Base-by-base conservation (phyloP, 2,888 invertebrate genomes). In the Smittia aterrima region DNA sequence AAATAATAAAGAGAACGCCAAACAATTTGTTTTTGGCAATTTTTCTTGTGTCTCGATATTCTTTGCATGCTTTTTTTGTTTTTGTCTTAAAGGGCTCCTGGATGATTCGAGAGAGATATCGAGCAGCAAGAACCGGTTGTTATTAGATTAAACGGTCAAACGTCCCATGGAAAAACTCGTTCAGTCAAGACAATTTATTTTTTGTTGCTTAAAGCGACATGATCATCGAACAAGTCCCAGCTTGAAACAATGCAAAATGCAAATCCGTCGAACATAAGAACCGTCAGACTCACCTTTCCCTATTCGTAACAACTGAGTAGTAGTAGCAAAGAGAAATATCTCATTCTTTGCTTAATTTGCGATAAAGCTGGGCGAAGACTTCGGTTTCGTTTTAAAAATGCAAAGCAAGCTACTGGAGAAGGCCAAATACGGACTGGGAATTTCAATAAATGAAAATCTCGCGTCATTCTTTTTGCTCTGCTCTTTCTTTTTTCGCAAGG, bases 331-430 rank as follows among this genome's bases (percentile, higher is more conserved):
- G 32, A 32, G n/a, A 32, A 32, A 32, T 32, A 6, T 58, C 13
- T 58, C 58, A 22, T 58, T 58, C 20, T 58, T 58, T 22, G 2
- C 58, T 58, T 58, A 58, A 13, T 22, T 47, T 47, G 47, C 58
- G 20, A 58, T 58, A 58, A 58, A 58, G 20, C n/a, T 58, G 2
- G 16, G 11, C 47, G n/a, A 11, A 47, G 16, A 47, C 47, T n/a
- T n/a, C 16, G 2, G 11, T 58, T 58, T 47, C n/a, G 6, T 6
- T 47, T 47, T 47, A 13, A 47, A 47, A 58, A 58, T 58, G 58
- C 58, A 58, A 58, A 58, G 58, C 58, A 18, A 58, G 58, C 58
- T 58, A 58, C 58, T 11, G 58, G 58, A 58, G 47, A 47, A n/a
- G 18, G 18, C 58, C 58, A 58, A 58, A 58, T 58, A 47, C 47